Evolutionary conservation across 2,888 invertebrate species (phyloP).

Genomic region (Bruchidius siliquastri): DNA sequence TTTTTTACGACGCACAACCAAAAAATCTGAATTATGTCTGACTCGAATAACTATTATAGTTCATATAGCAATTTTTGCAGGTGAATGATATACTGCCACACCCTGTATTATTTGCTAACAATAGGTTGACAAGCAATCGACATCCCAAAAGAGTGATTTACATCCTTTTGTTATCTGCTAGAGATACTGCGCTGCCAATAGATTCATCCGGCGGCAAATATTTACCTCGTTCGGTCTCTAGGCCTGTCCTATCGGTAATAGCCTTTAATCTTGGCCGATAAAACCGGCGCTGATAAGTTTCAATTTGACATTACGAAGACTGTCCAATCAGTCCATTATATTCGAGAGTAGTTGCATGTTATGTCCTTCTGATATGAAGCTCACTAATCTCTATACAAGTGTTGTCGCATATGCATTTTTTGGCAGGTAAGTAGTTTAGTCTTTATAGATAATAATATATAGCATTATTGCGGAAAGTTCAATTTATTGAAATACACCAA

Average conservation of each 20-base stretch:
- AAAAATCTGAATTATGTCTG: too few relatives aligned
- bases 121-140: neutral
- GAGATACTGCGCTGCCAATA: neutral
- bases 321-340: neutral
- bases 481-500: too few relatives aligned
- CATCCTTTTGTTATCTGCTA: neutral
- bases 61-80: neutral
- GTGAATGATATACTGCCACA: neutral
- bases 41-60: neutral
- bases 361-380: neutral
- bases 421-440: neutral
- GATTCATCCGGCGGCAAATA: neutral
- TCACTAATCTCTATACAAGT: neutral
- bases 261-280: neutral
- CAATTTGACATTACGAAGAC: neutral
- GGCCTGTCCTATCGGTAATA: neutral
- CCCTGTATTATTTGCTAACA: neutral
- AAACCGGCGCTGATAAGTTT: neutral
- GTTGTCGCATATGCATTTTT: neutral
- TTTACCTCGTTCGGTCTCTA: neutral
- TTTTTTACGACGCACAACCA: too few relatives aligned
- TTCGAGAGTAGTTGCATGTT: neutral
- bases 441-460: too few relatives aligned
- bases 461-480: too few relatives aligned
- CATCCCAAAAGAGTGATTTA: neutral